Conservation (phyloP, 2,113 vertebrate genomes). For the Miniopterus natalensis region DNA sequence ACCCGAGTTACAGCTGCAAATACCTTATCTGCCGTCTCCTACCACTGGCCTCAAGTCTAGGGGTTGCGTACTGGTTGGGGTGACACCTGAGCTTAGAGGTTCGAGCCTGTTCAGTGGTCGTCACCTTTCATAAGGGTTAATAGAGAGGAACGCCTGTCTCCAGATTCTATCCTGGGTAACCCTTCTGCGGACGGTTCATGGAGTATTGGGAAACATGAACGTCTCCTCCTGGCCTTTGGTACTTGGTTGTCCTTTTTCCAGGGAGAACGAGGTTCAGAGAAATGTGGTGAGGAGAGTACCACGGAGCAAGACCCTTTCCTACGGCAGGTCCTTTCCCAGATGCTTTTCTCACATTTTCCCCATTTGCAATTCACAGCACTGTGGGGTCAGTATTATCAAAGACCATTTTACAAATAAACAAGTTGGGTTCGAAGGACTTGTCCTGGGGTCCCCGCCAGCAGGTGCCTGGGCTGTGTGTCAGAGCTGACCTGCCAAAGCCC, state of each 20-base stretch:
- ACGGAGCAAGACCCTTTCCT: background rate
- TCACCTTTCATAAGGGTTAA: background rate
- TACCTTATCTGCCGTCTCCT: background rate
- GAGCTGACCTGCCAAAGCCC: background rate
- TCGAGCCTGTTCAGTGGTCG: background rate
- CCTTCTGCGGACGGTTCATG: background rate
- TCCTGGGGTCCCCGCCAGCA: background rate
- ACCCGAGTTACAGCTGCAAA: constrained; percentile 7
- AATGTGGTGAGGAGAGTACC: background rate
- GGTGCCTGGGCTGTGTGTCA: background rate
- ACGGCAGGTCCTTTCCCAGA: background rate
- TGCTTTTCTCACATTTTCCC: background rate
- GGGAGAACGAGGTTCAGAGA: background rate
- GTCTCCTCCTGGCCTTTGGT: background rate
- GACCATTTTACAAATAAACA: background rate
- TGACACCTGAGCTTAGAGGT: background rate
- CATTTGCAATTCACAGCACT: background rate
- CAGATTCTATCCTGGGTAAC: background rate
- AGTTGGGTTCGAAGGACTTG: background rate
- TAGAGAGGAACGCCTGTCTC: background rate
- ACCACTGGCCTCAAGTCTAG: background rate
- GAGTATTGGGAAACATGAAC: background rate
- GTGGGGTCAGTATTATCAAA: background rate
- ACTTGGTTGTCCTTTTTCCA: background rate
- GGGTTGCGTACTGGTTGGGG: background rate